These are phyloP conservation scores for Campoletis sonorensis DNA, from an alignment of 1,140 invertebrate species.

Conservation along the genomic window DNA sequence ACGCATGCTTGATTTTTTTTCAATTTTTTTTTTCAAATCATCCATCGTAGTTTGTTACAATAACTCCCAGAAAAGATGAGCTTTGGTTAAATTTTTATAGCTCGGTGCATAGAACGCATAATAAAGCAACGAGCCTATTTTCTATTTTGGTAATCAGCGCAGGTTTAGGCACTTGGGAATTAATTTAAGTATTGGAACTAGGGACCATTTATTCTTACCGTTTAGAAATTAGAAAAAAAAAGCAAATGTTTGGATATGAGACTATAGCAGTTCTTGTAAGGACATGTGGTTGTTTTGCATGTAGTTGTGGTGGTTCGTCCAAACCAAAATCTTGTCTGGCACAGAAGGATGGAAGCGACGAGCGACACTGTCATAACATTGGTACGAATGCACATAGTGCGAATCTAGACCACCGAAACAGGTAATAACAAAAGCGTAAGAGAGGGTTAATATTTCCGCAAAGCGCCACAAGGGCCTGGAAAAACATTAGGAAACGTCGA, in stretches of 20 bases:
- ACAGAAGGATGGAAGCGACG: slow-evolving; percentile 79
- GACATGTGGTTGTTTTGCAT: slow-evolving; percentile 77
- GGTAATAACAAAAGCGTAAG: slow-evolving; percentile 71
- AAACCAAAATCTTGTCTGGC: slow-evolving; percentile 88
- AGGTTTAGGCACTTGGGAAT: too few relatives aligned
- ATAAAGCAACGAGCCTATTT: too few relatives aligned
- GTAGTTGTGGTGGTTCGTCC: slow-evolving; percentile 81
- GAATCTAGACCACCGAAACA: slow-evolving; percentile 76
- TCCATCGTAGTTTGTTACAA: too few relatives aligned
- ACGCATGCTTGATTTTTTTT: too few relatives aligned
- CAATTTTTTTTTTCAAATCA: too few relatives aligned
- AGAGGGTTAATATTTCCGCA: slow-evolving; percentile 7
- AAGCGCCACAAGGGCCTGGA: neutral
- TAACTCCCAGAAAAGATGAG: too few relatives aligned
- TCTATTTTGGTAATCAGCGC: too few relatives aligned
- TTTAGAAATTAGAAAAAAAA: slow-evolving; percentile 27
- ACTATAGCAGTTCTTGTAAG: slow-evolving; percentile 66
- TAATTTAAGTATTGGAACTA: too few relatives aligned
- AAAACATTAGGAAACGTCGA: neutral
- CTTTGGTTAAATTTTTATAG: too few relatives aligned
- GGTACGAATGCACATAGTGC: slow-evolving; percentile 75
- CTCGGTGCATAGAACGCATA: too few relatives aligned
- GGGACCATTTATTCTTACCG: too few relatives aligned
- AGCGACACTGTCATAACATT: slow-evolving; percentile 77
- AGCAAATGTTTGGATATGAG: slow-evolving; percentile 48